Evolutionary conservation across 2,797 vertebrate genomes (phyloP), one percentile per base, ranked within the genome.

Genomic region (Phalloptychus januarius): DNA sequence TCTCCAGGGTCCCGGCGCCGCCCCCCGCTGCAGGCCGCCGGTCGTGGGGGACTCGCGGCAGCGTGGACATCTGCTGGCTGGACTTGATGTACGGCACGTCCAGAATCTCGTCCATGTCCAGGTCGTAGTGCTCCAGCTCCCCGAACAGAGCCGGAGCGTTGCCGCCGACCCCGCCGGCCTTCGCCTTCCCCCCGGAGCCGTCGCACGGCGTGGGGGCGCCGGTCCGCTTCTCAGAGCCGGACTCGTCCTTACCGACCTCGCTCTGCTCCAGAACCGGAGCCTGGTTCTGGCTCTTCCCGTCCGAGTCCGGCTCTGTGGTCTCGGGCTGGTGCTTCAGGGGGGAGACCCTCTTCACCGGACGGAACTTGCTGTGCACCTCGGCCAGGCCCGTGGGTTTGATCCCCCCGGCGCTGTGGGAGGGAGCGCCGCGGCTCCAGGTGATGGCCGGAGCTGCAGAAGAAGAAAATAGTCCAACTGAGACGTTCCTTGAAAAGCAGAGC

Each of bases 71-170:
- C 89, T 97, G 97, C 74, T 98, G 97, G 74, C 87, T 98, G 89
- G 97, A 97, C 91, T 99, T 99, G 88, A 99, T 99, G 33, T 98
- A 99, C 89, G 98, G 98, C 93, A 99, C 98, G 48, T 99, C 98
- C 93, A 99, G 96, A 94, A 99, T 99, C 95, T 99, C 98, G 83
- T 99, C 98, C 98, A 99, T 99, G 94, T 99, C 98, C 79, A 99
- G 95, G 80, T 99, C 98, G 48, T 99, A 99, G 88, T 99, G 98
- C 80, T 99, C 98, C 92, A 99, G 93, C 79, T 99, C 98, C 1
- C 97, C 98, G 38, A 97, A 95, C 46, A 97, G 86, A 33, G 93
- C 86, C 77, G 86, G 88, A 0, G 88, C 77, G 87, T 82, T 82
- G 84, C 8, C 93, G 0, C 77, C 93, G 0, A 93, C 95, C 28